Percentiles rank a stretch among this genome's conserved stretches.
phyloP scores from a whole-genome alignment of 2,888 invertebrate species.

The Plemyria rubiginata region DNA sequence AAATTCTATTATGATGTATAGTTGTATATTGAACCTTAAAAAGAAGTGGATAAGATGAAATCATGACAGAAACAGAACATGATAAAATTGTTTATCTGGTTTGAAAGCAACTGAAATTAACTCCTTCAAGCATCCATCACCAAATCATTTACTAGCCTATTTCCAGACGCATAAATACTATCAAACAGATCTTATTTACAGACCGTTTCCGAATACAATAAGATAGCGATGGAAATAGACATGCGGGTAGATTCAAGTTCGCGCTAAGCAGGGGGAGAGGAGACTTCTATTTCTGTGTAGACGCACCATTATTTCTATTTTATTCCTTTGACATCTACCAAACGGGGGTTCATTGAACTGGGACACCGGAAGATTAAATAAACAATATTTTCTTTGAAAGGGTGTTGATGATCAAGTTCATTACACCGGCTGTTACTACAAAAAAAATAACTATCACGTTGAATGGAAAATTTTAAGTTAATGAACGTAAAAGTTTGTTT shows the following conservation, averaged over 20 bases:
- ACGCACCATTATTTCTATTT: constrained; percentile 71
- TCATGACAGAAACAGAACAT: no score
- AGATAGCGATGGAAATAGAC: constrained; percentile 77
- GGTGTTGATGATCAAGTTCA: constrained; percentile 27
- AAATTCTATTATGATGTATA: no score
- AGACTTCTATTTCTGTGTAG: constrained; percentile 73
- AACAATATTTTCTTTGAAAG: constrained; percentile 39
- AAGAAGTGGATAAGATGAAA: no score
- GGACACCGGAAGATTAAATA: constrained; percentile 40
- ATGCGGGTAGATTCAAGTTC: constrained; percentile 78
- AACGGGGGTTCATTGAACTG: constrained; percentile 50
- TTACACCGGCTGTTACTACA: constrained; percentile 11
- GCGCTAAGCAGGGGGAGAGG: constrained; percentile 74
- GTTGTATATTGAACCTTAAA: no score
- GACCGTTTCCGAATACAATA: constrained; percentile 74
- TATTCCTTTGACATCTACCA: constrained; percentile 67
- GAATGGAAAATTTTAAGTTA: no score
- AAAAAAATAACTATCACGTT: no score
- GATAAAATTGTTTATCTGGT: background rate
- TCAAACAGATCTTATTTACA: constrained; percentile 48
- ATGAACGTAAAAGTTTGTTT: no score
- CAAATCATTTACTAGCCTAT: constrained; percentile 31
- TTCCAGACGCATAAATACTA: constrained; percentile 41
- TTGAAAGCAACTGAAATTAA: background rate
- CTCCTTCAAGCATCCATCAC: constrained; percentile 1